Percentiles rank a stretch among this genome's conserved stretches.
Evolutionary conservation across 1,140 invertebrate species (phyloP).

Genomic region (Carposina sasakii): DNA sequence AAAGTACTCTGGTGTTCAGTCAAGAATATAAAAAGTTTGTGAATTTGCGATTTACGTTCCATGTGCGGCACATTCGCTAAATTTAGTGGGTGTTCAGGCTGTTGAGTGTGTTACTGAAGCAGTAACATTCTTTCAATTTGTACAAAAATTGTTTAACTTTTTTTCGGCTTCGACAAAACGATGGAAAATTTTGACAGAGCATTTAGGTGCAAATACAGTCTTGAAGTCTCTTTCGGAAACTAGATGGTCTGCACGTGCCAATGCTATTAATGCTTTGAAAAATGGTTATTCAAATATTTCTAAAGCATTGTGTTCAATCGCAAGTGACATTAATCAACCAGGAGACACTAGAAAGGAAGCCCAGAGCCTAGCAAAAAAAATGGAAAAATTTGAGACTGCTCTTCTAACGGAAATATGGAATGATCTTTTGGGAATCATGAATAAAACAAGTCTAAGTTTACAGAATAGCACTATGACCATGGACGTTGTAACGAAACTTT

Average conservation of each 20-base stretch:
- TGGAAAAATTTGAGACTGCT: constrained; percentile 7
- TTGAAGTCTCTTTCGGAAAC: constrained; percentile 18
- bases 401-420: constrained; percentile 6
- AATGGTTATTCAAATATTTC: constrained; percentile 3
- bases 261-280: constrained; percentile 16
- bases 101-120: constrained; percentile 17
- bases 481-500: constrained; percentile 13
- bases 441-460: constrained; percentile 17
- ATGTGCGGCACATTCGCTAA: constrained; percentile 12
- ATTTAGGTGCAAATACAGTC: constrained; percentile 18
- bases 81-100: constrained; percentile 8
- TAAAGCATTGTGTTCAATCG: not conserved
- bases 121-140: constrained; percentile 23
- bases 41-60: constrained; percentile 12
- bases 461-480: constrained; percentile 16
- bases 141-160: constrained; percentile 36
- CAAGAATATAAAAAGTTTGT: constrained; percentile 7
- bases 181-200: constrained; percentile 22
- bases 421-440: constrained; percentile 18
- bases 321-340: constrained; percentile 3
- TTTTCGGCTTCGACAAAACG: constrained; percentile 34
- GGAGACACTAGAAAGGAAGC: constrained; percentile 9
- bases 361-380: constrained; percentile 9
- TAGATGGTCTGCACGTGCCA: constrained; percentile 17
- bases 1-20: constrained; percentile 26